phyloP scores from a whole-genome alignment of 2,113 vertebrate genomes.

The Ammodramus savannarum region DNA sequence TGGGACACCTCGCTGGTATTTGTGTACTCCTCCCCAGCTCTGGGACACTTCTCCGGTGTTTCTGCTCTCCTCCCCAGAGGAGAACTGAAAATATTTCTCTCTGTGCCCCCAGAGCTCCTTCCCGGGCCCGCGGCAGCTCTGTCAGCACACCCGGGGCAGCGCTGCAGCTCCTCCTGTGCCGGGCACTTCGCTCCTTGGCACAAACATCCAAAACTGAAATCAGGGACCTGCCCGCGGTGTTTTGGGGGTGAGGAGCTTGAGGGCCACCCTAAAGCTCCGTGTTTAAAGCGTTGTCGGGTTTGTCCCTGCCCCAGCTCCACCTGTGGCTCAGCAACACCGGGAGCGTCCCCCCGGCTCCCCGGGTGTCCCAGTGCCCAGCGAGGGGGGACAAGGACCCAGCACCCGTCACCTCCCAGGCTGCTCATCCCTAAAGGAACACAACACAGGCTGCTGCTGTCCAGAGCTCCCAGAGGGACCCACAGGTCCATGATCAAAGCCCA shows the following conservation, averaged over 20 bases:
- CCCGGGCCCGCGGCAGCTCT: not conserved
- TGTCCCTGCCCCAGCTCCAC: not conserved
- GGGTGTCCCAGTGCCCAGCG: not conserved
- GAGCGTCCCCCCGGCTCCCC: not conserved
- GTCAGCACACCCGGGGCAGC: accelerated
- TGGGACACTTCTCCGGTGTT: too few species aligned
- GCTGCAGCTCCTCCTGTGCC: not conserved
- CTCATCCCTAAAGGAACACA: not conserved
- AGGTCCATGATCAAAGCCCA: not conserved
- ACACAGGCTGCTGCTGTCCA: not conserved
- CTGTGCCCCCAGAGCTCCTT: not conserved
- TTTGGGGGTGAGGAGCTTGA: not conserved
- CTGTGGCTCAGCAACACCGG: not conserved
- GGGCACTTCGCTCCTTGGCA: accelerated
- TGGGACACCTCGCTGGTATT: not conserved
- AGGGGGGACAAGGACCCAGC: not conserved
- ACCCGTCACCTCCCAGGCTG: accelerated
- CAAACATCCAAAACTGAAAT: accelerated
- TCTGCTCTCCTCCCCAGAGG: too few species aligned
- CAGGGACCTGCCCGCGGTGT: accelerated
- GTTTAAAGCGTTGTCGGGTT: not conserved
- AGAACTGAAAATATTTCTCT: too few species aligned
- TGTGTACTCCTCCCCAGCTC: too few species aligned
- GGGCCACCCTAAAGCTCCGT: not conserved
- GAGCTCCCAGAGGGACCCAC: not conserved